Evolutionary conservation across 1,140 invertebrate species (phyloP).

Genomic region (Sarcophaga bullata): DNA sequence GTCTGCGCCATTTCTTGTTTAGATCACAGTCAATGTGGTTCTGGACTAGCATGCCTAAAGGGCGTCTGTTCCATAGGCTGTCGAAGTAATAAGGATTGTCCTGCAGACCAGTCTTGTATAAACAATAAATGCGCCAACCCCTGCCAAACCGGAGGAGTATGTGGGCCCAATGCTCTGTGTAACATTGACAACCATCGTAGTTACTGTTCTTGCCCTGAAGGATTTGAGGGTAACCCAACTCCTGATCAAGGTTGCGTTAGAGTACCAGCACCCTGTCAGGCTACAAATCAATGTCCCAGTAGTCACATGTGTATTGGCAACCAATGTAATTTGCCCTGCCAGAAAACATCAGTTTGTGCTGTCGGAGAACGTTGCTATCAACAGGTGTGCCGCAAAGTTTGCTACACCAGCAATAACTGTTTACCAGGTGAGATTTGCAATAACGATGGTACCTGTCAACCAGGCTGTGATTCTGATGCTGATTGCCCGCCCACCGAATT

Average conservation of each 20-base stretch:
- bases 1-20: conserved; percentile 81
- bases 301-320: conserved; percentile 79
- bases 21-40: conserved; percentile 81
- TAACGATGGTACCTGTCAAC: conserved; percentile 79
- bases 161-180: conserved; percentile 87
- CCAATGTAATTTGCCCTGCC: conserved; percentile 80
- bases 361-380: conserved; percentile 84
- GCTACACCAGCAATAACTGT: conserved; percentile 89
- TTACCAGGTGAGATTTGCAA: conserved; percentile 87
- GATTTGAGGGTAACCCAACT: conserved; percentile 88
- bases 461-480: conserved; percentile 82
- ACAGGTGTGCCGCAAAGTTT: conserved; percentile 83
- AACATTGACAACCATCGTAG: conserved; percentile 76
- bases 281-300: conserved; percentile 75
- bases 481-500: conserved; percentile 84
- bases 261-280: conserved; percentile 74
- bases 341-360: conserved; percentile 77
- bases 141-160: conserved; percentile 78
- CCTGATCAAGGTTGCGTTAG: conserved; percentile 88
- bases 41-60: conserved; percentile 81
- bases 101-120: conserved; percentile 78
- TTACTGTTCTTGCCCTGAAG: conserved; percentile 80
- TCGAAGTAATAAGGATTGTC: conserved; percentile 82
- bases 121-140: conserved; percentile 87
- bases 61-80: conserved; percentile 85